Evolutionary conservation across 2,113 vertebrate genomes (phyloP), one percentile per base, ranked within the genome.

Genomic region (Acanthisitta chloris): DNA sequence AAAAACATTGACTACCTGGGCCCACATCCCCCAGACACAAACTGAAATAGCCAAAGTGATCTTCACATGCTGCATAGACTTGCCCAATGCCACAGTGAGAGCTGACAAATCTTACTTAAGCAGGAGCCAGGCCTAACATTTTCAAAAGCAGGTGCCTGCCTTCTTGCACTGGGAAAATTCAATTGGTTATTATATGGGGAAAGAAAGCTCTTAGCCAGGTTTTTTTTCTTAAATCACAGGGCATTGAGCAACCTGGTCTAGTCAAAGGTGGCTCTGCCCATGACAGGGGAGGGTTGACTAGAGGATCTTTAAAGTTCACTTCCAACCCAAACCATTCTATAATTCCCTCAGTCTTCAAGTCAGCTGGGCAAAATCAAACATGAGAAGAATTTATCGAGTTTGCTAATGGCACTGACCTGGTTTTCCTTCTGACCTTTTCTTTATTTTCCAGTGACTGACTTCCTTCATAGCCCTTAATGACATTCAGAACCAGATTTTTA

Each of bases 401-500:
- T 67, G 26, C 17, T 81, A 89, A 74, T 59, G 42, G 42, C 54
- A 72, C 66, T 69, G 43, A 69, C 62, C 54, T 77, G 78, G 33
- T 90, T 92, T 87, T 67, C 73, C 36, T 86, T 79, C 66, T 82
- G 81, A 84, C 61, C 46, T 81, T 91, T 79, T 62, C 64, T 84
- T 89, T 85, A 59, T 92, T 97, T 95, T 90, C 88, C 71, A 88
- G n/a, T 79, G 81, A 59, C 58, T 82, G 61, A 79, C 36, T 88
- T 77, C 74, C 61, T 74, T 85, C 61, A 25, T n/a, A 69, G 62
- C 28, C 51, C 69, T 74, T 86, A 91, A 87, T 89, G 70, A 81
- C 38, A 82, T 81, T 83, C 42, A 92, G 72, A 85, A 76, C 4
- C 36, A 81, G 54, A 62, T 83, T 78, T 95, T 83, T 91, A 96